phyloP scores from a whole-genome alignment of 2,888 invertebrate genomes.

The Latheticus oryzae region DNA sequence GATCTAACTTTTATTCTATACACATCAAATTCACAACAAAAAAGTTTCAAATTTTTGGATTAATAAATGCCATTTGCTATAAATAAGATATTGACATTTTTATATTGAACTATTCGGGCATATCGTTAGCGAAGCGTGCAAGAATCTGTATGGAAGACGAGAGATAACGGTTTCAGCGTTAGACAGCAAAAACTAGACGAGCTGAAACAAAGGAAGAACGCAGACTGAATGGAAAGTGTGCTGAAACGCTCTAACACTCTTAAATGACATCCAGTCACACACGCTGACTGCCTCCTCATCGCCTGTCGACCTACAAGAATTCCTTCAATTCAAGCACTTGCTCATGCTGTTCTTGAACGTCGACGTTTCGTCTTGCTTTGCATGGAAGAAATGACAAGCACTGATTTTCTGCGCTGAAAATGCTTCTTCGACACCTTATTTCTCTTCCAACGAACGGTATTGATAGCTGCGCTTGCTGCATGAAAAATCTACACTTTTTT shows the following conservation, averaged over 20 bases:
- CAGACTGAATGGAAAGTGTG: constrained; percentile 39
- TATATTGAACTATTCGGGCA: constrained; percentile 35
- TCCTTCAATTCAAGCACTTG: constrained; percentile 23
- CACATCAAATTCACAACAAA: too few relatives aligned
- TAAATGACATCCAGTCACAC: constrained; percentile 41
- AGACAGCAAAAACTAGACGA: constrained; percentile 39
- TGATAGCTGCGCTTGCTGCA: too few relatives aligned
- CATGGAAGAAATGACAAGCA: constrained; percentile 15
- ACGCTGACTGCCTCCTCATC: constrained; percentile 35
- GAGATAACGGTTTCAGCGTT: constrained; percentile 38
- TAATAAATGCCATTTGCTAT: too few relatives aligned
- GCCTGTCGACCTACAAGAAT: constrained; percentile 32
- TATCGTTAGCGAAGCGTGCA: constrained; percentile 38
- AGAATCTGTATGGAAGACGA: constrained; percentile 38
- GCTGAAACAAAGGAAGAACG: constrained; percentile 40
- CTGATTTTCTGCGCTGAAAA: constrained; percentile 21
- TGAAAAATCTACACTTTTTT: too few relatives aligned
- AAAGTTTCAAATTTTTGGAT: too few relatives aligned
- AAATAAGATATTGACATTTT: constrained; percentile 41
- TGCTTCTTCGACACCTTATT: too few relatives aligned
- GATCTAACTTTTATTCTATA: too few relatives aligned
- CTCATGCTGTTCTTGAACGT: constrained; percentile 2
- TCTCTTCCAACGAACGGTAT: too few relatives aligned
- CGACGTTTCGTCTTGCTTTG: constrained; percentile 5
- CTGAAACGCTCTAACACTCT: constrained; percentile 38